These are phyloP conservation scores for Megaustenia siamemsis DNA, from an alignment of 2,888 invertebrate genomes.

Conservation along the genomic window DNA sequence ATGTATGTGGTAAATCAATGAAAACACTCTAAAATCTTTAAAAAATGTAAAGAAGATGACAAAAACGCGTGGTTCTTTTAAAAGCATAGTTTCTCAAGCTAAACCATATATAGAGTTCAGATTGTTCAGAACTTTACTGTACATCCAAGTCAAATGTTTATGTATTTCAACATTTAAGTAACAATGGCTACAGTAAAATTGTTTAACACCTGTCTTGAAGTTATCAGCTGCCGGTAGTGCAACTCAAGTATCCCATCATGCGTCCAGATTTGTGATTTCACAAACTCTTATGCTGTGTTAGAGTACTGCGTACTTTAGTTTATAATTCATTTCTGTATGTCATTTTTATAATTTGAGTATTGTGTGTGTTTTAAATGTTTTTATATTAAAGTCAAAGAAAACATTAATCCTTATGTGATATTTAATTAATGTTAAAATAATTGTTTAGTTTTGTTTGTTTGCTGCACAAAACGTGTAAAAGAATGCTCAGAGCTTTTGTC, in stretches of 20 bases:
- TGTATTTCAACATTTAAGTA: no score
- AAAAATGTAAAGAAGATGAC: no score
- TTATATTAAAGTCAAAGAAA: background rate
- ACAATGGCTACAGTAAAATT: background rate
- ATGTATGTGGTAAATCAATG: no score
- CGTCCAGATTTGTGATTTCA: background rate
- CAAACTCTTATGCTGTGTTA: background rate
- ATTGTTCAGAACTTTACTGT: no score
- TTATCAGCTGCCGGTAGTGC: background rate
- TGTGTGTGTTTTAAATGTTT: background rate
- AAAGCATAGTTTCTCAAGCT: no score
- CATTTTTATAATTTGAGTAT: background rate
- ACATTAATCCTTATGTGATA: background rate
- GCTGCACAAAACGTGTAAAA: background rate
- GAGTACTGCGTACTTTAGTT: constrained; percentile 2
- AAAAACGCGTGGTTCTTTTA: no score
- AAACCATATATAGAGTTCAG: no score
- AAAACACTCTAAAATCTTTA: no score
- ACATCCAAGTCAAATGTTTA: no score
- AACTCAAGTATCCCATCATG: background rate
- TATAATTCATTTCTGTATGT: background rate
- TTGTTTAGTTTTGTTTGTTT: background rate
- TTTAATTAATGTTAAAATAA: background rate
- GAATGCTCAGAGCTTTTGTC: background rate
- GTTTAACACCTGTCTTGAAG: background rate